Conservation (phyloP, 1,140 invertebrate species). For the Bombus soroeensis region DNA sequence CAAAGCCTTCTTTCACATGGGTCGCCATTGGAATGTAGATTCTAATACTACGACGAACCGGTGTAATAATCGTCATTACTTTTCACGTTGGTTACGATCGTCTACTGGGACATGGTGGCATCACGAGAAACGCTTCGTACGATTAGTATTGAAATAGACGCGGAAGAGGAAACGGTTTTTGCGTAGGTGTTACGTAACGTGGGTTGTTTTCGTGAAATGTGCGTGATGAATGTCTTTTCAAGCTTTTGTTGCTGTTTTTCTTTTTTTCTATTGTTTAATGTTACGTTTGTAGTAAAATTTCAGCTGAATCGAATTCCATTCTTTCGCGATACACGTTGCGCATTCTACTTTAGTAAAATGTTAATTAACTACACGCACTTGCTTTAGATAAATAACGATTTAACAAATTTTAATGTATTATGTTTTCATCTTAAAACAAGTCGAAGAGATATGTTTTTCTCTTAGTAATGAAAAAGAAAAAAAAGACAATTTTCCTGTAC, state of each 20-base stretch:
- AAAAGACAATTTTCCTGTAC: background rate
- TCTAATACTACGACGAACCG: background rate
- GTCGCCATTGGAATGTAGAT: background rate
- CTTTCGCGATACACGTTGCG: too few species aligned
- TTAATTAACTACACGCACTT: too few species aligned
- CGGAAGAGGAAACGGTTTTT: constrained; percentile 42
- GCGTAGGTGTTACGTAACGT: constrained; percentile 19
- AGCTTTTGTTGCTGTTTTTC: background rate
- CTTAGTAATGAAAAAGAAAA: background rate
- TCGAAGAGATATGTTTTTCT: too few species aligned
- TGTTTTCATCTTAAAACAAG: too few species aligned
- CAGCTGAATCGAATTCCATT: too few species aligned
- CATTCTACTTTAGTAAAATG: too few species aligned
- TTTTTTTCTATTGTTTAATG: background rate
- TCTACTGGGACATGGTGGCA: background rate
- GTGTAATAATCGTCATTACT: constrained; percentile 3
- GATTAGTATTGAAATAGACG: constrained; percentile 47
- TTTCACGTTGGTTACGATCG: background rate
- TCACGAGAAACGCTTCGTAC: background rate
- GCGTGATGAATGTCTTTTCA: background rate
- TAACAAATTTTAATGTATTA: too few species aligned
- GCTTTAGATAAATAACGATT: too few species aligned
- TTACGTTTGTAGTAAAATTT: background rate
- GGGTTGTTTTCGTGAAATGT: constrained; percentile 4
- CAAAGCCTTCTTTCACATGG: constrained; percentile 13